These are phyloP conservation scores for Chironomus striatipennis DNA, from an alignment of 1,140 invertebrate genomes.

Conservation along the genomic window DNA sequence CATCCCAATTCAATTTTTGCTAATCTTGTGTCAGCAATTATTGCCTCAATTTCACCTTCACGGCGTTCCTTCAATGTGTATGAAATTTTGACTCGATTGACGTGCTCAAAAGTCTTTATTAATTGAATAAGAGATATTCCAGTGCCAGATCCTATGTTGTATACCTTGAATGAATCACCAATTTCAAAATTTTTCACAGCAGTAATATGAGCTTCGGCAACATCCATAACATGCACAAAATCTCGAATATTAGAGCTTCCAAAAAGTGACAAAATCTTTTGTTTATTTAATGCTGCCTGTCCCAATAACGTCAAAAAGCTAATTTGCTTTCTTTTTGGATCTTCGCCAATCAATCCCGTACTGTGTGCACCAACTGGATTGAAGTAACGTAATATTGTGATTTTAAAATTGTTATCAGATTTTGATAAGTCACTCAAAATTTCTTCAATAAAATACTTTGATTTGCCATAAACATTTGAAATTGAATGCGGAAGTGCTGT, in stretches of 20 bases:
- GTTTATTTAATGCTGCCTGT: conserved; percentile 32
- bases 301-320: conserved; percentile 84
- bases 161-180: conserved; percentile 49
- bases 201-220: background rate
- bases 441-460: conserved; percentile 93
- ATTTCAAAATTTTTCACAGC: conserved; percentile 36
- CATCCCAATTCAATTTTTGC: conserved; percentile 70
- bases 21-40: conserved; percentile 69
- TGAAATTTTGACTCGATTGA: conserved; percentile 62
- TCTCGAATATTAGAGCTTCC: background rate
- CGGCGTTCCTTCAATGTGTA: conserved; percentile 61
- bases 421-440: conserved; percentile 75
- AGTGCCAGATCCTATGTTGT: conserved; percentile 82
- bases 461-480: conserved; percentile 91
- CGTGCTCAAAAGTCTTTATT: conserved; percentile 70
- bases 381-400: conserved; percentile 85
- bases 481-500: conserved; percentile 73
- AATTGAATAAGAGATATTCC: conserved; percentile 77
- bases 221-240: background rate
- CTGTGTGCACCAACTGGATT: conserved; percentile 88
- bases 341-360: conserved; percentile 78
- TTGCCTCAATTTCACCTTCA: conserved; percentile 72
- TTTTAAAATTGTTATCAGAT: conserved; percentile 83
- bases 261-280: background rate
- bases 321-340: conserved; percentile 76